Conservation (phyloP, 2,888 invertebrate species). For the Trilocha varians region DNA sequence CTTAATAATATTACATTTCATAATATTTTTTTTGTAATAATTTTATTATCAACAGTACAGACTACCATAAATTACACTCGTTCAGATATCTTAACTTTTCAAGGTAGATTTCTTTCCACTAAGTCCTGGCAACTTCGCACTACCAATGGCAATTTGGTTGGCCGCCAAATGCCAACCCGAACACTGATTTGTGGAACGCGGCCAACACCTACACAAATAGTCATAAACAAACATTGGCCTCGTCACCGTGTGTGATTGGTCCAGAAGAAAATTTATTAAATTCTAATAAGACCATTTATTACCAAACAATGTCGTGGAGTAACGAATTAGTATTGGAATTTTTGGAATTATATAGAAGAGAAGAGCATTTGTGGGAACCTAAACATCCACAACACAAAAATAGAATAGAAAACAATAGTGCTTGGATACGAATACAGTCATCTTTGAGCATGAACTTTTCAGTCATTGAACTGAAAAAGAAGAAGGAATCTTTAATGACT, state of each 20-base stretch:
- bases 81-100: no score
- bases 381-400: constrained; percentile 48
- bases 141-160: constrained; percentile 20
- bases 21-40: no score
- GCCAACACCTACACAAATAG: constrained; percentile 31
- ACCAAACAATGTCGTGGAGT: constrained; percentile 41
- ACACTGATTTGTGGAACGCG: constrained; percentile 49
- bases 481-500: constrained; percentile 64
- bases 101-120: no score
- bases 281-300: constrained; percentile 2
- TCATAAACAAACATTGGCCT: constrained; percentile 48
- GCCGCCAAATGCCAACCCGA: constrained; percentile 36
- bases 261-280: constrained; percentile 19
- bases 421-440: constrained; percentile 54
- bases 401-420: constrained; percentile 43
- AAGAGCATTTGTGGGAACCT: constrained; percentile 56
- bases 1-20: no score
- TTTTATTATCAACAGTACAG: no score
- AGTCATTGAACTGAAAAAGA: constrained; percentile 51
- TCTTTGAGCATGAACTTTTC: constrained; percentile 39
- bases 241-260: constrained; percentile 34
- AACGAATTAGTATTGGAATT: constrained; percentile 54
- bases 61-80: no score
- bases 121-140: background rate
- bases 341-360: constrained; percentile 47